Conservation (phyloP, 2,113 vertebrate species). For the Cervus canadensis region DNA sequence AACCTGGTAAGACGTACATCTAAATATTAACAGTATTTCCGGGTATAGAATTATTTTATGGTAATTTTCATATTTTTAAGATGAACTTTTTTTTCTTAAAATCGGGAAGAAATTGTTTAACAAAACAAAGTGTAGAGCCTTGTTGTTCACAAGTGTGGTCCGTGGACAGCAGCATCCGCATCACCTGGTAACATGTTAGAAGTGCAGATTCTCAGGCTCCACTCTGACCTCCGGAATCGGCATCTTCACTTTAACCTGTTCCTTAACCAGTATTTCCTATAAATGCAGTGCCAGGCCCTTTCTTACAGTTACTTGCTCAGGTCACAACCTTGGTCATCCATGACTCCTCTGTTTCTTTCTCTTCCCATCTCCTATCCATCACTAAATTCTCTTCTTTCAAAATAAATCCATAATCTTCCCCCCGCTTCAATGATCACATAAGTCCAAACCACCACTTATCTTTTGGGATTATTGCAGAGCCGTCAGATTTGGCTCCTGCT, state of each 20-base stretch:
- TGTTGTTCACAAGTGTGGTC: neutral
- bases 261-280: neutral
- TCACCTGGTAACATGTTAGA: neutral
- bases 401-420: neutral
- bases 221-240: neutral
- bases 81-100: neutral
- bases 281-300: neutral
- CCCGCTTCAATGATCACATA: neutral
- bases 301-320: neutral
- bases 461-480: neutral
- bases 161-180: neutral
- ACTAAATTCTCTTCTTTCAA: neutral
- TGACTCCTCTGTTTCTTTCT: neutral
- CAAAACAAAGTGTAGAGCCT: neutral
- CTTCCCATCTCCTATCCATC: neutral
- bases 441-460: neutral
- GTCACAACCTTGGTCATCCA: neutral
- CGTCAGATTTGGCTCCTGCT: neutral
- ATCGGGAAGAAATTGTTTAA: neutral
- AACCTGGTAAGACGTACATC: neutral
- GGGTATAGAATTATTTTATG: neutral
- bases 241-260: neutral
- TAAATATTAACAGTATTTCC: neutral
- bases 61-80: neutral
- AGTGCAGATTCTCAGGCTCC: neutral